phyloP scores from a whole-genome alignment of 2,797 vertebrate genomes.

The Poecilia wingei region DNA sequence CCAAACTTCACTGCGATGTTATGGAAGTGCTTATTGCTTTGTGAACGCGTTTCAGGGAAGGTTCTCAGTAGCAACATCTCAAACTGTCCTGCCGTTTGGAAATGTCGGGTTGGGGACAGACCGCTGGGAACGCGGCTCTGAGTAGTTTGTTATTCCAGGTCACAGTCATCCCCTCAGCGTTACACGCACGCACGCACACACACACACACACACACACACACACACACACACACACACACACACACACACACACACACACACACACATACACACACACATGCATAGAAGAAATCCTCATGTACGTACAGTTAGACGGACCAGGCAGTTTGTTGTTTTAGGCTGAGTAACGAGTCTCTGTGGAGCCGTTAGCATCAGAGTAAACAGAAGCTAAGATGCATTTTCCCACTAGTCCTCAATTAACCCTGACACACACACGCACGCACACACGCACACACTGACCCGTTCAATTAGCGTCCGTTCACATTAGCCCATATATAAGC shows the following conservation, averaged over 20 bases:
- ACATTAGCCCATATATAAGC: slow-evolving; percentile 77
- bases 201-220: background rate
- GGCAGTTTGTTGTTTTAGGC: slow-evolving; percentile 77
- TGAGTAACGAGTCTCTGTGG: slow-evolving; percentile 74
- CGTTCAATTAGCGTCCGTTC: slow-evolving; percentile 60
- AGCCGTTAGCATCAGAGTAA: slow-evolving; percentile 76
- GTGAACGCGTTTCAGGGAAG: background rate
- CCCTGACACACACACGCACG: slow-evolving; percentile 38
- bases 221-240: no score
- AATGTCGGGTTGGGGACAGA: slow-evolving; percentile 69
- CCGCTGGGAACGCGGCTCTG: slow-evolving; percentile 57
- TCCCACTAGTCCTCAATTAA: slow-evolving; percentile 81
- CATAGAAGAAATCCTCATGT: slow-evolving; percentile 13
- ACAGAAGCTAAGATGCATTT: slow-evolving; percentile 76
- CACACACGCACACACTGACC: slow-evolving; percentile 46
- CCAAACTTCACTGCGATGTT: background rate
- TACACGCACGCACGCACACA: slow-evolving; percentile 11
- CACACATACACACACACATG: background rate
- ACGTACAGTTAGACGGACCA: slow-evolving; percentile 32
- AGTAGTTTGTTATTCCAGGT: slow-evolving; percentile 77
- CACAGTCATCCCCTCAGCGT: slow-evolving; percentile 39
- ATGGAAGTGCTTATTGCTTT: slow-evolving; percentile 1
- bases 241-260: no score
- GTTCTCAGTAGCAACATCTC: slow-evolving; percentile 8
- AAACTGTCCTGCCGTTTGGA: slow-evolving; percentile 45